phyloP scores from a whole-genome alignment of 1,140 invertebrate species.

The Drosophila asahinai region DNA sequence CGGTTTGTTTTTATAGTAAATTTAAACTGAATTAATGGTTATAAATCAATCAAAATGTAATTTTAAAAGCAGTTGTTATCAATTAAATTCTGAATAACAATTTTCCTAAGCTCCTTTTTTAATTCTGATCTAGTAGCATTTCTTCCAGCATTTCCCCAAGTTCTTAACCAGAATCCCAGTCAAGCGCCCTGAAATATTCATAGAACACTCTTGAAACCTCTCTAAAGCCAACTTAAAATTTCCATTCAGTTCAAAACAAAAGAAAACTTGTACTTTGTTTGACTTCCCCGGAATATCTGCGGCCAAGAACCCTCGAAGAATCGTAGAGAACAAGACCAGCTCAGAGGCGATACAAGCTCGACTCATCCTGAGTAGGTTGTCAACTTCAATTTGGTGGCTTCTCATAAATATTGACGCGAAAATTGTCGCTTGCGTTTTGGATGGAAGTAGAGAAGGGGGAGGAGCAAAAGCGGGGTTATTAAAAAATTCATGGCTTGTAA shows the following conservation, averaged over 20 bases:
- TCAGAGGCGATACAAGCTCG: constrained; percentile 16
- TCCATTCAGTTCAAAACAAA: constrained; percentile 34
- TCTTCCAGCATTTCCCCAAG: not conserved
- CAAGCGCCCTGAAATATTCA: constrained; percentile 7
- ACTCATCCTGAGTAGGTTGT: constrained; percentile 33
- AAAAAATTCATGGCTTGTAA: constrained; percentile 83
- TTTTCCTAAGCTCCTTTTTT: no score
- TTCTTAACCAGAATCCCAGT: no score
- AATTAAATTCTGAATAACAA: not conserved
- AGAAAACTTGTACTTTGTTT: constrained; percentile 27
- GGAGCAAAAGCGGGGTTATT: constrained; percentile 55
- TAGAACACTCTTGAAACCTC: constrained; percentile 2
- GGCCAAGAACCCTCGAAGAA: constrained; percentile 7
- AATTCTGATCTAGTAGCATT: not conserved
- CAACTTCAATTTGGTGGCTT: constrained; percentile 53
- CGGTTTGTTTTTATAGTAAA: not conserved
- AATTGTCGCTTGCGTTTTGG: constrained; percentile 75
- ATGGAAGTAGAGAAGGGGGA: not conserved
- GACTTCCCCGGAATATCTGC: not conserved
- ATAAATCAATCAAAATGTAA: not conserved
- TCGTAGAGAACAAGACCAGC: constrained; percentile 19
- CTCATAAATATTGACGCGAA: constrained; percentile 81
- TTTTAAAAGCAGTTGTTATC: not conserved
- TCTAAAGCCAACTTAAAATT: constrained; percentile 26
- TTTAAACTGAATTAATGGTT: constrained; percentile 2